Evolutionary conservation across 2,888 invertebrate genomes (phyloP), one percentile per base, ranked within the genome.

Genomic region (Corythucha ciliata): DNA sequence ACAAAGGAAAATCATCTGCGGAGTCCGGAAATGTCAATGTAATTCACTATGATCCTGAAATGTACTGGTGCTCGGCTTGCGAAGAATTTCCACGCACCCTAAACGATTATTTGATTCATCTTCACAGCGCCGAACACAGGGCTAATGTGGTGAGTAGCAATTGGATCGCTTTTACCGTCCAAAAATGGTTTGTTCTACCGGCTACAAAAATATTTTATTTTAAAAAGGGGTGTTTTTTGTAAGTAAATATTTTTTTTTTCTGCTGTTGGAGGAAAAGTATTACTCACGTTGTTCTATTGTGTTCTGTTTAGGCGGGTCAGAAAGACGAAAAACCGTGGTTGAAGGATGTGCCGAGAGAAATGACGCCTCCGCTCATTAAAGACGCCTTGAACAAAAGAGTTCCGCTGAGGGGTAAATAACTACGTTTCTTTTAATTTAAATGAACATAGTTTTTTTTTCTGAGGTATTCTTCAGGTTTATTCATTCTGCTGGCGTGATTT

Each of bases 31-130:
- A 50, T 62, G 68, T 57, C 39, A 87, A 86, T 75, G 84, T 82
- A 64, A 80, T 85, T 47, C 84, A 86, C 70, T 89, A 86, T 66
- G 89, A 90, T 69, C 86, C 88, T 0, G 88, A 88, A 70, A 80
- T 86, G 75, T 88, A 89, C 67, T 90, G 90, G 90, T 90, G 89
- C 67, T 76, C 86, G 49, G 77, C 81, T 42, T 90, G 90, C 70
- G 81, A 86, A 67, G 81, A 83, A 62, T 90, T 90, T 68, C 89
- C 89, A 25, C 79, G 83, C 64, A 85, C 87, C 2, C 88, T 88
- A 45, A 86, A 87, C 67, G 86, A 87, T 67, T 85, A 83, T 67
- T 70, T 90, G 60, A 80, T 81, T 67, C 90, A 90, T 72, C 74
- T 89, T 60, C 89, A 89, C 66, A 77, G 80, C 46, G 75, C 78